Evolutionary conservation across 2,113 vertebrate genomes (phyloP), one percentile per base, ranked within the genome.

Genomic region (Macaca fascicularis): DNA sequence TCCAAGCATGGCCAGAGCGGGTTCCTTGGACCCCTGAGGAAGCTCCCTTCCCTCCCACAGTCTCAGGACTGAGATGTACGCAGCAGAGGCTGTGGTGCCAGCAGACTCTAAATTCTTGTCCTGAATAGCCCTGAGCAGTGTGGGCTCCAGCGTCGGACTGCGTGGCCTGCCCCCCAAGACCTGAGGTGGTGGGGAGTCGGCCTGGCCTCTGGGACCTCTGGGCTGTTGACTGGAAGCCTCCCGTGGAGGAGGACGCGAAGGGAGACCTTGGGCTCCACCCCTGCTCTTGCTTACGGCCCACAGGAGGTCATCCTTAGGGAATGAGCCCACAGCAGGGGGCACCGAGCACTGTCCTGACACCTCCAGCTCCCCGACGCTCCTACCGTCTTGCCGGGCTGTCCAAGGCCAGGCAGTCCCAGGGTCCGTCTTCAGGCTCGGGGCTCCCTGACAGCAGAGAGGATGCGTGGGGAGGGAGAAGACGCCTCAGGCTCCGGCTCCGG

Each of bases 31-130:
- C 0, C 23, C 9, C 78, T 0, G 9, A 40, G n/a, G 48, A 69
- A 30, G 12, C 14, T 2, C 52, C 9, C 45, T 1, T 7, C 45
- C 2, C 0, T 9, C 1, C 8, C 1, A 1, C 45, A 2, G 20
- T n/a, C 72, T 38, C 43, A 72, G 52, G 22, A 13, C 48, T 6
- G 19, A 72, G n/a, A 78, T 52, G 43, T 7, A 40, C n/a, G 43
- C 12, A 0, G 43, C 23, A 69, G 59, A 82, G 8, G 70, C 89
- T 61, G 14, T 57, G 30, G 32, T 48, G 12, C 1, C 0, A 89
- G 8, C 10, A 20, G 45, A 17, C 69, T 27, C 27, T 57, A 55
- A 32, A 27, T 11, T 13, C 75, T 78, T 25, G n/a, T 2, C 83
- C 48, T 16, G 2, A 61, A 48, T 6, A 43, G 74, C 32, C 92